phyloP scores from a whole-genome alignment of 2,113 vertebrate genomes.

The Scartelaos histophorus region DNA sequence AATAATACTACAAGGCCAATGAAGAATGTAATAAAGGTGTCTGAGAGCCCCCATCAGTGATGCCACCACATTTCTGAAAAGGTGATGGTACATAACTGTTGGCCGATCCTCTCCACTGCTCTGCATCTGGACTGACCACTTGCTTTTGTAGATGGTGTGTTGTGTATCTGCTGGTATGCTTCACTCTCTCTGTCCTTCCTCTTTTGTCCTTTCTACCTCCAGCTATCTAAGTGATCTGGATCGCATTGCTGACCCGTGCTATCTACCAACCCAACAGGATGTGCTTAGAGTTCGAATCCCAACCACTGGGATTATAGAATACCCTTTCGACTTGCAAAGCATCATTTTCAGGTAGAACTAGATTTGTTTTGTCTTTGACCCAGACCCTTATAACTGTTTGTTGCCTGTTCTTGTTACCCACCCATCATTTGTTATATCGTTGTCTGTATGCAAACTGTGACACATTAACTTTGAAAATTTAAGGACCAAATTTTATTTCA shows the following conservation, averaged over 20 bases:
- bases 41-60: slow-evolving; percentile 58
- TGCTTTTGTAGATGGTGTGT: slow-evolving; percentile 52
- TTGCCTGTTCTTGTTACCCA: background rate
- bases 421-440: background rate
- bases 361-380: slow-evolving; percentile 42
- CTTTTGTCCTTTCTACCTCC: slow-evolving; percentile 62
- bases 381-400: slow-evolving; percentile 3
- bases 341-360: slow-evolving; percentile 96
- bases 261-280: slow-evolving; percentile 97
- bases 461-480: background rate
- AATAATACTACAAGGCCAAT: no score
- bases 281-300: slow-evolving; percentile 97
- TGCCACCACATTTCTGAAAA: slow-evolving; percentile 38
- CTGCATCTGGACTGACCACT: slow-evolving; percentile 53
- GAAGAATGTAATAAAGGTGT: slow-evolving; percentile 25
- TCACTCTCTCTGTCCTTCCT: slow-evolving; percentile 62
- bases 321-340: slow-evolving; percentile 98
- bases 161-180: slow-evolving; percentile 67
- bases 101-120: slow-evolving; percentile 29
- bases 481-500: background rate
- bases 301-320: slow-evolving; percentile 98
- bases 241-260: slow-evolving; percentile 90
- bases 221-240: slow-evolving; percentile 97
- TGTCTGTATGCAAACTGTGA: background rate
- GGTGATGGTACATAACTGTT: slow-evolving; percentile 28